Evolutionary conservation across 2,888 invertebrate genomes (phyloP).

Genomic region (Sarcophaga caerulescens): DNA sequence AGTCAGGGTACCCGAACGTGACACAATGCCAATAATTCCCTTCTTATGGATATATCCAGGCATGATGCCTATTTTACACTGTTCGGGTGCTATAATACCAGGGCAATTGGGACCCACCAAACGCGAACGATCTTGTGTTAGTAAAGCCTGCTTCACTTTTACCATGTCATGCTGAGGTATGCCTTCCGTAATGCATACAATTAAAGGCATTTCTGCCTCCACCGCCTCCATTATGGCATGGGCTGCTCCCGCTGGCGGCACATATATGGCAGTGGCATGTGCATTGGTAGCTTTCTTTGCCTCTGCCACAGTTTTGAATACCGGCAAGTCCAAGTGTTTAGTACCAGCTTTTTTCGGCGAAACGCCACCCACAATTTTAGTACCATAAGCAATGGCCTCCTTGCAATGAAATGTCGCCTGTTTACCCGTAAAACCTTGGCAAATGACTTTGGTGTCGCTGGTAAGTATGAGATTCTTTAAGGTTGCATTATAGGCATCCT

Average conservation of each 20-base stretch:
- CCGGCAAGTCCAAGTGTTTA: constrained; percentile 89
- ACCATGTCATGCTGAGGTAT: constrained; percentile 99
- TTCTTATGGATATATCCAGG: constrained; percentile 97
- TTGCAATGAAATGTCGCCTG: constrained; percentile 96
- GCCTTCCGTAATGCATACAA: constrained; percentile 99
- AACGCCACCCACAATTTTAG: constrained; percentile 92
- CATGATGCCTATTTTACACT: constrained; percentile 99
- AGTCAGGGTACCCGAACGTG: constrained; percentile 97
- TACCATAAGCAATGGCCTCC: constrained; percentile 98
- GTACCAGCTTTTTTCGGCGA: constrained; percentile 90
- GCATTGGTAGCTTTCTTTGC: constrained; percentile 92
- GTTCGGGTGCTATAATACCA: constrained; percentile 96
- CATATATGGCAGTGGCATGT: constrained; percentile 96
- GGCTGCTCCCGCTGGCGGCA: constrained; percentile 95
- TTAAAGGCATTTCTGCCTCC: constrained; percentile 96
- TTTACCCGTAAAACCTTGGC: constrained; percentile 99
- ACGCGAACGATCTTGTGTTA: constrained; percentile 93
- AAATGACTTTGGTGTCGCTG: constrained; percentile 94
- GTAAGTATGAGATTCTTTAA: constrained; percentile 91
- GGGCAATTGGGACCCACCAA: constrained; percentile 99
- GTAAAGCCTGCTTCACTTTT: constrained; percentile 92
- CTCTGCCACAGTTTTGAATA: constrained; percentile 83
- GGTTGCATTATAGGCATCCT: constrained; percentile 81
- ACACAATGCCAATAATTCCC: constrained; percentile 96
- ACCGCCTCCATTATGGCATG: constrained; percentile 95